Evolutionary conservation across 2,888 invertebrate genomes (phyloP).

Genomic region (Drosophila paramelanica): DNA sequence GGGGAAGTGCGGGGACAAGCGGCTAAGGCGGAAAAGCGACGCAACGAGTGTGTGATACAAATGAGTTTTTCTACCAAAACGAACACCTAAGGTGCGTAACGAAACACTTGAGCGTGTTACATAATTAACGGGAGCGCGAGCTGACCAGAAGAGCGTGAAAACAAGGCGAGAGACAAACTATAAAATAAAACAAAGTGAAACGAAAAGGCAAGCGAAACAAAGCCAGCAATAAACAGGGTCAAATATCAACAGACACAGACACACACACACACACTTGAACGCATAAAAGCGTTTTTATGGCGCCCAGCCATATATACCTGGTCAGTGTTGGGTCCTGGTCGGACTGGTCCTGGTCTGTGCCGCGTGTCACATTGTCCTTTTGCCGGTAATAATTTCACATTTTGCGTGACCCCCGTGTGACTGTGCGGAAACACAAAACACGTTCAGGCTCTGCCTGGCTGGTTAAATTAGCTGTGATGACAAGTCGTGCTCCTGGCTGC

Average conservation of each 20-base stretch:
- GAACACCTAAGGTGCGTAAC: conserved; percentile 72
- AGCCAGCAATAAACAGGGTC: conserved; percentile 27
- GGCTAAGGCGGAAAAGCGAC: conserved; percentile 13
- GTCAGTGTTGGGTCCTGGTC: conserved; percentile 2
- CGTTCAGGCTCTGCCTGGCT: conserved; percentile 48
- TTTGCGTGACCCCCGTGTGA: conserved; percentile 61
- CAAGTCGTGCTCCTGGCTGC: conserved; percentile 35
- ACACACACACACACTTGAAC: conserved; percentile 46
- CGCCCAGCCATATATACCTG: conserved; percentile 41
- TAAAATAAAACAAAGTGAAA: conserved; percentile 62
- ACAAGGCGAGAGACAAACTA: conserved; percentile 71
- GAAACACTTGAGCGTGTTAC: conserved; percentile 71
- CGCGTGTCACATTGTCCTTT: conserved; percentile 71
- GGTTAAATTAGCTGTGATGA: conserved; percentile 72
- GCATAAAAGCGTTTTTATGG: conserved; percentile 67
- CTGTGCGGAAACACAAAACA: conserved; percentile 58
- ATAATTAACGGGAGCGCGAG: conserved; percentile 64
- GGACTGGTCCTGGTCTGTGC: neutral
- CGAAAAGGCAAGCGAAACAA: conserved; percentile 14
- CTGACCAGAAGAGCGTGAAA: conserved; percentile 52
- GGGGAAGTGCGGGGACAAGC: neutral
- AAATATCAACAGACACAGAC: conserved; percentile 57
- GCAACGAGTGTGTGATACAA: conserved; percentile 20
- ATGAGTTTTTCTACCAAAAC: conserved; percentile 54
- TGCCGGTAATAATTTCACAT: conserved; percentile 75